Conservation (phyloP, 2,797 vertebrate genomes). For the Coregonus suidteri region DNA sequence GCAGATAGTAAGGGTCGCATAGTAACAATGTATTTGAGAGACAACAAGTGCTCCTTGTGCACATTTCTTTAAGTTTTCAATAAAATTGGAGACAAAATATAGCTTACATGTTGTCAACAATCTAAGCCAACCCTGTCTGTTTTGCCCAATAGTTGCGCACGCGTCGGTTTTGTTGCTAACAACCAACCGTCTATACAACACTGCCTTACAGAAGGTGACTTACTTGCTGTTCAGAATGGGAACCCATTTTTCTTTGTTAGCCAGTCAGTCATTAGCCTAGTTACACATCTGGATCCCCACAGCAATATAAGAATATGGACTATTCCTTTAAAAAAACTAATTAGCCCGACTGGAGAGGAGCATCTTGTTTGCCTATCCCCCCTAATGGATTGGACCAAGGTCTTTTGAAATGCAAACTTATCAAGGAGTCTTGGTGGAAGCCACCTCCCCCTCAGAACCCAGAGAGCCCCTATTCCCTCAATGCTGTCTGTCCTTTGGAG, state of each 20-base stretch:
- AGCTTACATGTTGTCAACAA: too few relatives aligned
- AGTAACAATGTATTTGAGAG: too few relatives aligned
- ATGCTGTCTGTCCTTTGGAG: slow-evolving; percentile 4
- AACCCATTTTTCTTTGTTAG: slow-evolving; percentile 79
- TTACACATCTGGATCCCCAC: slow-evolving; percentile 80
- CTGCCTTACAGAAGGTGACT: slow-evolving; percentile 66
- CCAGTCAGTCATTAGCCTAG: slow-evolving; percentile 80
- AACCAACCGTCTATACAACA: slow-evolving; percentile 12
- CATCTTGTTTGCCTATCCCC: slow-evolving; percentile 73
- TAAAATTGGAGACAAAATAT: too few relatives aligned
- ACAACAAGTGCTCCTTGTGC: too few relatives aligned
- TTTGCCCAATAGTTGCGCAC: too few relatives aligned
- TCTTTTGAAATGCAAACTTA: slow-evolving; percentile 79
- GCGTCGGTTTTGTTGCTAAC: too few relatives aligned
- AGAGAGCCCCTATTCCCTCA: slow-evolving; percentile 35
- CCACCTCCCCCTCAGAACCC: slow-evolving; percentile 27
- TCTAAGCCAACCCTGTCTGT: too few relatives aligned
- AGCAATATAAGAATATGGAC: slow-evolving; percentile 75
- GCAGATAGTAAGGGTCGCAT: too few relatives aligned
- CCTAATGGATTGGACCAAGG: slow-evolving; percentile 77
- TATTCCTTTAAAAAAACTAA: slow-evolving; percentile 65
- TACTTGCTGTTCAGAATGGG: slow-evolving; percentile 64
- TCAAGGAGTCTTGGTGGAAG: slow-evolving; percentile 66
- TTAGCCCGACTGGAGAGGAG: slow-evolving; percentile 74
- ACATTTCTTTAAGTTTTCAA: too few relatives aligned